phyloP scores from a whole-genome alignment of 2,797 vertebrate genomes.

The Pampus argenteus region DNA sequence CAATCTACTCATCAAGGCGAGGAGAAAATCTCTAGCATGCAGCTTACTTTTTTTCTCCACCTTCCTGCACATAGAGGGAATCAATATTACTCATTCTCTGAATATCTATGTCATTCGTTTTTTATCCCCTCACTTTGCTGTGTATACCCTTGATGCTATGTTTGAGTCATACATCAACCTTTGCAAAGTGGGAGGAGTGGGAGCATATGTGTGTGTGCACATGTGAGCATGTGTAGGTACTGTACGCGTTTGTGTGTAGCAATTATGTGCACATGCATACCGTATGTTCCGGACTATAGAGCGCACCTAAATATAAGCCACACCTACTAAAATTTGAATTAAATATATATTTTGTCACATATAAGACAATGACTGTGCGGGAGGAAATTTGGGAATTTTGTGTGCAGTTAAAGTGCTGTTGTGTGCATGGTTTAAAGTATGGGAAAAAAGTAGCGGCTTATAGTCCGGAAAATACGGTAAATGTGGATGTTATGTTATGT shows the following conservation, averaged over 20 bases:
- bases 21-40: conserved; percentile 53
- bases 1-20: conserved; percentile 62
- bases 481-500: too few relatives aligned
- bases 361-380: too few relatives aligned
- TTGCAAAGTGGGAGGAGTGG: conserved; percentile 21
- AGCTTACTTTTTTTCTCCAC: conserved; percentile 54
- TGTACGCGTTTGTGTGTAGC: conserved; percentile 1
- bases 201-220: conserved; percentile 16
- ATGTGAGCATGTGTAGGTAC: neutral
- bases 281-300: too few relatives aligned
- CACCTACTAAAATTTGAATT: too few relatives aligned
- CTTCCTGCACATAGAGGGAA: conserved; percentile 60
- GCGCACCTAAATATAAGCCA: too few relatives aligned
- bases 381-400: too few relatives aligned
- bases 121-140: conserved; percentile 53
- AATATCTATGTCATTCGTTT: conserved; percentile 60
- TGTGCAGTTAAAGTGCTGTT: too few relatives aligned
- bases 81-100: conserved; percentile 67
- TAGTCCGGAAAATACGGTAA: too few relatives aligned
- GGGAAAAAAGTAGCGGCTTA: too few relatives aligned
- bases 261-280: conserved; percentile 48
- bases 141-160: conserved; percentile 49
- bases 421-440: too few relatives aligned
- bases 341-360: too few relatives aligned
- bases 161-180: conserved; percentile 66